Percentiles rank a stretch among this genome's conserved stretches.
These are phyloP conservation scores for Hippopotamus amphibius DNA, from an alignment of 2,113 vertebrate genomes.

Conservation along the genomic window DNA sequence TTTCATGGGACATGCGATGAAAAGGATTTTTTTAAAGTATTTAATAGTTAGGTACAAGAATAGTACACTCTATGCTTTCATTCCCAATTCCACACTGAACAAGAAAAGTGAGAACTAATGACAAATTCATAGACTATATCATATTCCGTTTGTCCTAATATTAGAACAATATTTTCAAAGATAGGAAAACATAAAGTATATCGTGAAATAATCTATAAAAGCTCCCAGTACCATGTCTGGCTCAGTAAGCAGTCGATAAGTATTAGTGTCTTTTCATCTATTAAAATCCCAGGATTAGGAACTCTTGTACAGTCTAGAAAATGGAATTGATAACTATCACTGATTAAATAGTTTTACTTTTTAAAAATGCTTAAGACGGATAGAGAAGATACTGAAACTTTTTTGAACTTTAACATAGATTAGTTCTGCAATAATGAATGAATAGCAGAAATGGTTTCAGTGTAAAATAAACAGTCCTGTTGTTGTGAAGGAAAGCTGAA, in stretches of 20 bases:
- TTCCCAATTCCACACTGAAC: background rate
- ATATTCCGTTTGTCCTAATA: background rate
- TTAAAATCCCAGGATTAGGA: conserved; percentile 26
- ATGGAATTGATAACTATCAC: background rate
- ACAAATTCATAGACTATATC: background rate
- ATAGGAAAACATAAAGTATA: background rate
- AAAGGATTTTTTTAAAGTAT: background rate
- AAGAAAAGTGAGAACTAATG: background rate
- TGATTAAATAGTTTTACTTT: background rate
- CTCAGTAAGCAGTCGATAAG: background rate
- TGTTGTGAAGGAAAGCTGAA: background rate
- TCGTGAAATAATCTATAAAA: conserved; percentile 39
- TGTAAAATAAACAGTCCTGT: background rate
- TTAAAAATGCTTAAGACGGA: background rate
- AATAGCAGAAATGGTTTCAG: background rate
- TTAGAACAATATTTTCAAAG: conserved; percentile 35
- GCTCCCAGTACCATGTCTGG: background rate
- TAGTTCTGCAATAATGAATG: background rate
- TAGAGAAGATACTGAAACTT: background rate
- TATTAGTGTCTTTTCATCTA: conserved; percentile 36
- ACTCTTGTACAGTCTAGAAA: background rate
- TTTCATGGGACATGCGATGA: background rate
- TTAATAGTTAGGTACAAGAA: background rate
- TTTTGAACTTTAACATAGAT: conserved; percentile 37
- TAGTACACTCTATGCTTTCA: background rate